Base-by-base conservation (phyloP, 2,797 vertebrate genomes). In the Rhinichthys osculus region DNA sequence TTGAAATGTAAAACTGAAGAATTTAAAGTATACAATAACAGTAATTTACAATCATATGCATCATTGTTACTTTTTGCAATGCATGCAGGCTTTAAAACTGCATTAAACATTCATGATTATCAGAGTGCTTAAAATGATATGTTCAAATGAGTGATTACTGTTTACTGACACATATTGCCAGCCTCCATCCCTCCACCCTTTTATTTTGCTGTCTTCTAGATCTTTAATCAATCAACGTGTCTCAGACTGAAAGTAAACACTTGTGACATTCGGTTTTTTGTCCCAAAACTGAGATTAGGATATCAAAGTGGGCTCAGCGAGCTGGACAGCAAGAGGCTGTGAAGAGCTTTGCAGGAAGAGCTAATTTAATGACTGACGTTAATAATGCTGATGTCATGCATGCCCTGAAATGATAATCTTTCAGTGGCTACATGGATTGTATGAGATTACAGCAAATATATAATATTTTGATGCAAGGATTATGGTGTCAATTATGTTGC, bases 201-300 rank as follows among this genome's bases (percentile, higher is more conserved):
- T 78, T 78, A 59, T 78, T 78, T 78, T 21, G 35, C 38, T 67
- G 62, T 80, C 62, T 67, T 7, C 62, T 35, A 62, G 57, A 64
- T 44, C 23, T 67, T 23, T 80, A 67, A 47, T 71, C 59, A 79
- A 67, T 74, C 70, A 72, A 23, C 47, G 42, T 44, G 47, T 57
- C n/a, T 42, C 38, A 76, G 72, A 62, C 85, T 66, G 52, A 54
- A 78, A 84, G 59, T 72, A 44, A 85, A 85, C 84, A 79, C 78
- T 74, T 85, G 66, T 50, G 82, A 44, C 71, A 57, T 44, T 73
- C 0, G 23, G 11, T 72, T 81, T 54, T 87, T 79, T 27, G 7
- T 70, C 78, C 70, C 50, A 76, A 79, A 78, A 52, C 79, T 69
- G 50, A 80, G 80, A 87, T 87, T 85, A 64, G 47, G 35, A 71